Evolutionary conservation across 2,888 invertebrate species (phyloP), one percentile per base, ranked within the genome.

Genomic region (Himalopsyche anomala): DNA sequence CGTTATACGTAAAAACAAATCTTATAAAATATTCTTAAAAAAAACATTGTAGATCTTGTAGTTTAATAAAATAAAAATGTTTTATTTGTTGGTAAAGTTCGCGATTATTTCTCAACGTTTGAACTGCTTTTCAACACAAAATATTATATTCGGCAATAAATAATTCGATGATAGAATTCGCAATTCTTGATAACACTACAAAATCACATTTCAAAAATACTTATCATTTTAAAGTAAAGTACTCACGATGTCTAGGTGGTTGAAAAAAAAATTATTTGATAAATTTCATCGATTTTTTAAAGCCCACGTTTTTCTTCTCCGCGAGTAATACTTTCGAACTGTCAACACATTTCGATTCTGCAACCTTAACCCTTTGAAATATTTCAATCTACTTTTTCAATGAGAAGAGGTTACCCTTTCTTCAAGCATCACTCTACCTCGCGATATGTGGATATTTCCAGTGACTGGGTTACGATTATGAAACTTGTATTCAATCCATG

Each of bases 361-460:
- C 28, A 19, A 62, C 62, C 62, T 62, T 62, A 62, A 62, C 62
- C 62, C 15, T 62, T 62, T 19, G 62, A 62, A 62, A 62, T 19
- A 62, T 62, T 62, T 62, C 62, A 62, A 62, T 62, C 62, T 62
- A 62, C 9, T 15, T 19, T 62, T 62, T 62, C 19, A 51, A 51
- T 15, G 51, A 56, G 56, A 56, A 56, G 5, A 19, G 62, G 19
- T 8, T 19, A 62, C 62, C 62, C 15, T 62, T 62, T 19, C 62
- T n/a, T 62, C 62, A 19, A 19, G 4, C 19, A 19, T 19, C 62
- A 62, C 62, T 62, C 15, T 62, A 19, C 62, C 19, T 62, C 3
- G 9, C 62, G 19, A 62, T 62, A 19, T 62, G 15, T 19, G 62
- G 11, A 62, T 6, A 62, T 62, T n/a, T 62, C 19, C 62, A 62